Evolutionary conservation across 2,797 vertebrate species (phyloP).

Genomic region (Peromyscus melanophrys): DNA sequence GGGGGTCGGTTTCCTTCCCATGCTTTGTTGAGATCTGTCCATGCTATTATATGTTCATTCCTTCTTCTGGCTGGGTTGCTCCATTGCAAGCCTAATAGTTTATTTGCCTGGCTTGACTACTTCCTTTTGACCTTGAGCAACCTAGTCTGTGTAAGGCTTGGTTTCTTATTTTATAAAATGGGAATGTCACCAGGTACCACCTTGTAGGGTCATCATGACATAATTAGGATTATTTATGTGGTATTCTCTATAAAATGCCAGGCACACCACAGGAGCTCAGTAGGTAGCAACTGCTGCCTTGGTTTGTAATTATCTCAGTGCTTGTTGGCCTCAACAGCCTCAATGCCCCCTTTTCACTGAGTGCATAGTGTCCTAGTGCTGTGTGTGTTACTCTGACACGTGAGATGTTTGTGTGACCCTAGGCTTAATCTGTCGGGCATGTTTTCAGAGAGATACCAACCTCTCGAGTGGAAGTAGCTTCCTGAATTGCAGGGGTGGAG

Average conservation of each 20-base stretch:
- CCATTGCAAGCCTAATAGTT: neutral
- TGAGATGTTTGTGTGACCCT: neutral
- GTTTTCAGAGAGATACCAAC: neutral
- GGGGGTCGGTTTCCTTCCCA: neutral
- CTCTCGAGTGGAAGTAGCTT: neutral
- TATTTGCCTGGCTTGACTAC: neutral
- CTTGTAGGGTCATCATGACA: constrained; percentile 8
- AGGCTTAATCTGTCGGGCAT: neutral
- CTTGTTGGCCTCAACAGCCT: constrained; percentile 24
- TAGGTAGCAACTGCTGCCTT: neutral
- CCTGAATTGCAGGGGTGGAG: neutral
- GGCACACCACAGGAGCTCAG: neutral
- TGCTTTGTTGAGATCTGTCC: neutral
- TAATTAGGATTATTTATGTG: constrained; percentile 31
- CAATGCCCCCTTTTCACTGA: neutral
- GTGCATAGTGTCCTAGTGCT: neutral
- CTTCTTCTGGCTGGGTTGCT: neutral
- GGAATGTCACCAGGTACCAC: neutral
- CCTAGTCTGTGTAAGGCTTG: constrained; percentile 33
- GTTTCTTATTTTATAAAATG: constrained; percentile 51
- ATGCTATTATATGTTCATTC: neutral
- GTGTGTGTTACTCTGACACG: neutral
- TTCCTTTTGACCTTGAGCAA: constrained; percentile 12
- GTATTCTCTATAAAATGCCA: constrained; percentile 18
- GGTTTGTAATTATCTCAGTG: neutral